Conservation (phyloP, 1,140 invertebrate genomes). For the Aphis gossypii region DNA sequence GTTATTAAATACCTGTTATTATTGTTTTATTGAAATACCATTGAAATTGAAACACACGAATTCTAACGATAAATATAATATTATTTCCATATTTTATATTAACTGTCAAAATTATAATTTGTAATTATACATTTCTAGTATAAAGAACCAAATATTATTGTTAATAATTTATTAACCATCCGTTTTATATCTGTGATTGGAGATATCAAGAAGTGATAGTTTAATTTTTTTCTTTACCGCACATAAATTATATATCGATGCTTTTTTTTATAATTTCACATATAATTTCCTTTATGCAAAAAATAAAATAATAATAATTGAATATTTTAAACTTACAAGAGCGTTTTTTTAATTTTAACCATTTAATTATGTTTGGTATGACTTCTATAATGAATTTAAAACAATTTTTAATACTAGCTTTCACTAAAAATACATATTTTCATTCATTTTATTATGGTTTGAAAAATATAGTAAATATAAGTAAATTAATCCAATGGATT, state of each 20-base stretch:
- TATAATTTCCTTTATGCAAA: too few species aligned
- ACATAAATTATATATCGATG: too few species aligned
- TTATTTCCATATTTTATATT: too few species aligned
- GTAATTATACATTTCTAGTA: not conserved
- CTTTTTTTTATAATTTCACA: too few species aligned
- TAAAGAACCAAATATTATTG: not conserved
- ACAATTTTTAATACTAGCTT: not conserved
- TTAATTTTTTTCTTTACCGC: too few species aligned
- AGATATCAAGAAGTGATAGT: not conserved
- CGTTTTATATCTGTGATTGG: not conserved
- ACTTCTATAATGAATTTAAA: not conserved
- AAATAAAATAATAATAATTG: too few species aligned
- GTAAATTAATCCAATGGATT: too few species aligned
- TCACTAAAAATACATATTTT: not conserved
- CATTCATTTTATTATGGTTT: not conserved
- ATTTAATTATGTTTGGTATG: not conserved
- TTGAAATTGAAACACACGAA: too few species aligned
- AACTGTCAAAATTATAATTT: too few species aligned
- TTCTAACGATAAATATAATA: too few species aligned
- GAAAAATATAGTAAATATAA: not conserved
- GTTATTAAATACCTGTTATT: too few species aligned
- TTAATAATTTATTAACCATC: not conserved
- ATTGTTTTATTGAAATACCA: too few species aligned
- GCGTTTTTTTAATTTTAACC: not conserved
- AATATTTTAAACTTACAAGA: not conserved